Percentiles rank a stretch among this genome's conserved stretches.
Conservation (phyloP, 2,888 invertebrate species). For the Pyrocoelia pectoralis region DNA sequence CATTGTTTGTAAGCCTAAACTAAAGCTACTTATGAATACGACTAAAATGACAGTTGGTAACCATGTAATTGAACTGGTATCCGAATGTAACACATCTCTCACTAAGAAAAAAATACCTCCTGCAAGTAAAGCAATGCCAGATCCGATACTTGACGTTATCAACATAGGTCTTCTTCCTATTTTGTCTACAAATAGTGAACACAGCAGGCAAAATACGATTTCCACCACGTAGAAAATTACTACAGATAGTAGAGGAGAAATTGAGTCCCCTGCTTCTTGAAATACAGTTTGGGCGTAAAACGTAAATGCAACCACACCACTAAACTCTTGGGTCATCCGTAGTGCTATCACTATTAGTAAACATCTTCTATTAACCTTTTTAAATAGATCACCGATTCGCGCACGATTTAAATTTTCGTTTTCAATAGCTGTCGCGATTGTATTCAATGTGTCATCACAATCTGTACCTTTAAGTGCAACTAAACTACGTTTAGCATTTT, state of each 20-base stretch:
- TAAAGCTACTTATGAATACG: conserved; percentile 59
- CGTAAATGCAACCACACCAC: conserved; percentile 67
- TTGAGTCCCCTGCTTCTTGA: conserved; percentile 49
- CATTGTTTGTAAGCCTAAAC: conserved; percentile 61
- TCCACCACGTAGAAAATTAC: conserved; percentile 65
- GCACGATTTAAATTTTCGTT: background rate
- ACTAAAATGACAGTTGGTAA: conserved; percentile 59
- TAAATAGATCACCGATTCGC: background rate
- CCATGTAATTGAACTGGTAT: conserved; percentile 49
- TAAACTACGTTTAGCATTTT: background rate
- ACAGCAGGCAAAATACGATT: conserved; percentile 64
- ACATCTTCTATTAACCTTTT: conserved; percentile 66
- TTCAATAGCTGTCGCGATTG: background rate
- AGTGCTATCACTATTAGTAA: conserved; percentile 67
- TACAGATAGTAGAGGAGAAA: conserved; percentile 63
- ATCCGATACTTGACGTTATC: conserved; percentile 60
- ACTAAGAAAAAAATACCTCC: conserved; percentile 58
- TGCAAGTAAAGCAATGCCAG: conserved; percentile 52
- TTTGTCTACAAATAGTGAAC: conserved; percentile 67
- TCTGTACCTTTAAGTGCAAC: background rate
- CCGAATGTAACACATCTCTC: conserved; percentile 50
- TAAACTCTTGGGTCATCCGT: conserved; percentile 67
- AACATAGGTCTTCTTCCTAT: conserved; percentile 70
- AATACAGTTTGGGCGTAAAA: conserved; percentile 70
- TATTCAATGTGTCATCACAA: background rate